These are phyloP conservation scores for Tiliacea aurago DNA, from an alignment of 2,888 invertebrate species.

Conservation along the genomic window DNA sequence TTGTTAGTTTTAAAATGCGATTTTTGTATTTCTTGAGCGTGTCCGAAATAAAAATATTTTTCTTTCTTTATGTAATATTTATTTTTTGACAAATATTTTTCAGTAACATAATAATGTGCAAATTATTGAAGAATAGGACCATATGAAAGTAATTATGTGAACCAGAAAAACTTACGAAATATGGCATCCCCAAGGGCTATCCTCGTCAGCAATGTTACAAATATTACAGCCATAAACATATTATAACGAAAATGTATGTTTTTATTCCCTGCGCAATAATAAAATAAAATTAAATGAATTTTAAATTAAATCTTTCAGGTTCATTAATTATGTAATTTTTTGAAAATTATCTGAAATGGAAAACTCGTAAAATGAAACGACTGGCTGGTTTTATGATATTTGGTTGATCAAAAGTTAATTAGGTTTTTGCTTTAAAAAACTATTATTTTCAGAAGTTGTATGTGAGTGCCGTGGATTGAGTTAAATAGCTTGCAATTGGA, in stretches of 20 bases:
- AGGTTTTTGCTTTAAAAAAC: conserved; percentile 14
- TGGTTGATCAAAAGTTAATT: conserved; percentile 44
- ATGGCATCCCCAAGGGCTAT: conserved; percentile 66
- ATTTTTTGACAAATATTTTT: neutral
- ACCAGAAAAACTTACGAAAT: conserved; percentile 75
- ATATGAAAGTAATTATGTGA: neutral
- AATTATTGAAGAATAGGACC: neutral
- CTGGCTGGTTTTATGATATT: conserved; percentile 39
- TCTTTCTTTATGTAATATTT: no score
- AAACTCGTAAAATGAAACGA: conserved; percentile 41
- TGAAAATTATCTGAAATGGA: conserved; percentile 20
- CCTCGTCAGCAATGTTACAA: conserved; percentile 73
- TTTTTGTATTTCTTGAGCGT: no score
- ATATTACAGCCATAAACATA: conserved; percentile 77
- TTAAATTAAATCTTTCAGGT: conserved; percentile 45
- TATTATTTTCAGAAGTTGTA: neutral
- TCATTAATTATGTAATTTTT: conserved; percentile 46
- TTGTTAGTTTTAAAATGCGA: no score
- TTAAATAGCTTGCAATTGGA: neutral
- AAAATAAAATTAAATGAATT: conserved; percentile 63
- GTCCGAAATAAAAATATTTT: no score
- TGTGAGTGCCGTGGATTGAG: neutral
- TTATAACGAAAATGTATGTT: conserved; percentile 66
- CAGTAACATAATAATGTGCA: neutral
- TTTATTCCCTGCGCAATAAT: conserved; percentile 60